Evolutionary conservation across 2,113 vertebrate genomes (phyloP).

Genomic region (Sceloporus tristichus): DNA sequence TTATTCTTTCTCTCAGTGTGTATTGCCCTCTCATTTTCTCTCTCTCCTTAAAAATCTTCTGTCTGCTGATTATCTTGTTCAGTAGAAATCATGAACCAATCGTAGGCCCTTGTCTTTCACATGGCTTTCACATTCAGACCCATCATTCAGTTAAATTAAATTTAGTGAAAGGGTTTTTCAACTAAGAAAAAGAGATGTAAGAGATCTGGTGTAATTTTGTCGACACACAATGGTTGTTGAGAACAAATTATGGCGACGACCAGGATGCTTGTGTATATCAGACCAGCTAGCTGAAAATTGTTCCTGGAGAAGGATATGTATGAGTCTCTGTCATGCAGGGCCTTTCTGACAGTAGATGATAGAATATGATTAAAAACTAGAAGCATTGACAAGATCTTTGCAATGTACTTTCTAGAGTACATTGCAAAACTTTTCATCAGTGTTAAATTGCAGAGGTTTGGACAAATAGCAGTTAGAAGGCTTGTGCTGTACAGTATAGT

Average conservation of each 20-base stretch:
- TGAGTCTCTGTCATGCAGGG: background rate
- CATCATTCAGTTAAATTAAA: background rate
- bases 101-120: background rate
- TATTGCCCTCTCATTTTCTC: slow-evolving; percentile 48
- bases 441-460: background rate
- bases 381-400: background rate
- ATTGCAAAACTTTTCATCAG: background rate
- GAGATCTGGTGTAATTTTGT: background rate
- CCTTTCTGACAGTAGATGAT: background rate
- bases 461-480: background rate
- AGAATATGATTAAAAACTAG: background rate
- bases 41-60: slow-evolving; percentile 47
- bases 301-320: no score
- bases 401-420: background rate
- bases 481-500: no score
- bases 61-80: slow-evolving; percentile 39
- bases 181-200: no score
- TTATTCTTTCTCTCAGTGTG: slow-evolving; percentile 60
- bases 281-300: no score
- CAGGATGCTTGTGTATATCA: no score
- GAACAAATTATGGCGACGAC: background rate
- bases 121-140: background rate
- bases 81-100: slow-evolving; percentile 43
- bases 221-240: no score
- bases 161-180: no score